Evolutionary conservation across 2,888 invertebrate species (phyloP).

Genomic region (Taphrorychus bicolor): DNA sequence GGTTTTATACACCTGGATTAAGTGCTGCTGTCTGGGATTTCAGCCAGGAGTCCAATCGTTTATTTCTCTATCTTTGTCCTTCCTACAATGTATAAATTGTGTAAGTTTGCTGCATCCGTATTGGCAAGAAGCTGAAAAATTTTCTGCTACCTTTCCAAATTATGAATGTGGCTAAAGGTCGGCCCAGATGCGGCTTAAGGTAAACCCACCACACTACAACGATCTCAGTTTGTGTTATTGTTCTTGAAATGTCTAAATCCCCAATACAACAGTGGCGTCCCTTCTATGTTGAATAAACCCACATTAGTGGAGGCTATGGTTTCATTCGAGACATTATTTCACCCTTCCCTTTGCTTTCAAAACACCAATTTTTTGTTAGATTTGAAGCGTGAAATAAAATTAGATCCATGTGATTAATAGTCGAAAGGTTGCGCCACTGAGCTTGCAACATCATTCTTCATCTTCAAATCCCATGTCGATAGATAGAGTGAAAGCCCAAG

Average conservation of each 20-base stretch:
- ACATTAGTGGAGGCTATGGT: no score
- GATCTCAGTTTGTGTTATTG: conserved; percentile 49
- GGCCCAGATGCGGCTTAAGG: conserved; percentile 52
- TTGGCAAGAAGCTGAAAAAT: conserved; percentile 1
- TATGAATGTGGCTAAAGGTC: conserved; percentile 15
- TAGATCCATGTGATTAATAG: no score
- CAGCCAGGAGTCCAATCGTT: no score
- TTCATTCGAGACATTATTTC: no score
- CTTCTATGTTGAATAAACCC: no score
- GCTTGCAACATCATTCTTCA: background rate
- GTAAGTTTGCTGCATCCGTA: no score
- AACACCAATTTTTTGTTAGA: no score
- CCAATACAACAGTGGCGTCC: conserved; percentile 29
- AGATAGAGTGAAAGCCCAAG: conserved; percentile 12
- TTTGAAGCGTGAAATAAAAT: no score
- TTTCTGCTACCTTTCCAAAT: conserved; percentile 16
- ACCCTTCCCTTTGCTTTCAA: no score
- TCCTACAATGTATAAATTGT: no score
- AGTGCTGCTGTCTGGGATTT: background rate
- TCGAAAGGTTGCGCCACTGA: background rate
- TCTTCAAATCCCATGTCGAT: conserved; percentile 8
- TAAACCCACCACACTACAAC: conserved; percentile 50
- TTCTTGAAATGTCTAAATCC: conserved; percentile 50
- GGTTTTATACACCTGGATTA: conserved; percentile 33
- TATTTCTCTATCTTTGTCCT: no score